Evolutionary conservation across 53 echinoderm and acorn worm genomes (phyloP).

Genomic region (Zoroaster sp.): DNA sequence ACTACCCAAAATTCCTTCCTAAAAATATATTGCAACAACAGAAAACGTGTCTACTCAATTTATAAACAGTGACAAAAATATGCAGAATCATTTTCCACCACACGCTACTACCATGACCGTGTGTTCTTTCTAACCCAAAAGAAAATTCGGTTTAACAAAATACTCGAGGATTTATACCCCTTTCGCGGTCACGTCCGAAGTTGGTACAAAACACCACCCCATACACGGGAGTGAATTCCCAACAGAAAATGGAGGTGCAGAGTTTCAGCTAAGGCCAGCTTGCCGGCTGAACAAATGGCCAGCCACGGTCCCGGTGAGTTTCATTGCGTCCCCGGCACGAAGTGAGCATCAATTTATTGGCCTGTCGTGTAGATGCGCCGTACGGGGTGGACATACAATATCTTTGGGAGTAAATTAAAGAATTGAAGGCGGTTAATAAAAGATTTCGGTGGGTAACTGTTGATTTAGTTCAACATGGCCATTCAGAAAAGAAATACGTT

Average conservation of each 20-base stretch:
- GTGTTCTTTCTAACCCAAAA: neutral
- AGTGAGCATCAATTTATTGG: conserved; percentile 36
- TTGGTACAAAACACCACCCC: neutral
- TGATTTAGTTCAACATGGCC: neutral
- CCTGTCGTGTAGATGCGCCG: conserved; percentile 11
- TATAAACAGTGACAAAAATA: neutral
- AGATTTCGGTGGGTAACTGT: neutral
- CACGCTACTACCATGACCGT: neutral
- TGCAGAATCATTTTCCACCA: neutral
- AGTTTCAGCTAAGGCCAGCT: conserved; percentile 48
- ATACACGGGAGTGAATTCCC: conserved; percentile 13
- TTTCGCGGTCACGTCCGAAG: conserved; percentile 37
- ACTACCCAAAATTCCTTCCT: neutral
- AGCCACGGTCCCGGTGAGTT: neutral
- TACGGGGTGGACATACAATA: conserved; percentile 20
- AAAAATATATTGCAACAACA: neutral
- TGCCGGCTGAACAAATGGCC: conserved; percentile 59
- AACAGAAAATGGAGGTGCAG: conserved; percentile 31
- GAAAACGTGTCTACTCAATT: neutral
- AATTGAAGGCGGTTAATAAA: neutral
- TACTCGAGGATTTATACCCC: neutral
- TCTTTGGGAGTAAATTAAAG: conserved; percentile 38
- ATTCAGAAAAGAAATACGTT: too few species aligned
- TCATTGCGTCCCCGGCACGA: conserved; percentile 29
- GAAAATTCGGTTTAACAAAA: neutral